Percentiles rank a stretch among this genome's conserved stretches.
phyloP scores from a whole-genome alignment of 2,113 vertebrate species.

The Sceloporus tristichus region DNA sequence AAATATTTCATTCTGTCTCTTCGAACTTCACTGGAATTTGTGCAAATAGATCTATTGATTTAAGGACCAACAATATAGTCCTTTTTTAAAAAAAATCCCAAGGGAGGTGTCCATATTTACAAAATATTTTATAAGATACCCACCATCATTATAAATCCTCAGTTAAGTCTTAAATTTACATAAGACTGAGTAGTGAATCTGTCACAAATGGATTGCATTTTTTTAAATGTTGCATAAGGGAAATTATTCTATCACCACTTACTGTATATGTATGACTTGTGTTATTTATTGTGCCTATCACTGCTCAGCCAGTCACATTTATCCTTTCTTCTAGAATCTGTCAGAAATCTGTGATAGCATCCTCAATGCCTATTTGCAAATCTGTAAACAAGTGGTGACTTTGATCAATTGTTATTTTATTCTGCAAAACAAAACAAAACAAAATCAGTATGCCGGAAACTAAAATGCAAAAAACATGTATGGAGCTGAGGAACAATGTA shows the following conservation, averaged over 20 bases:
- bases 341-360: slow-evolving; percentile 44
- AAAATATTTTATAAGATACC: neutral
- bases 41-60: slow-evolving; percentile 3
- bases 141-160: neutral
- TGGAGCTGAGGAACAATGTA: neutral
- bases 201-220: neutral
- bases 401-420: slow-evolving; percentile 23
- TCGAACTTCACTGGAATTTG: neutral
- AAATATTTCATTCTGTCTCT: neutral
- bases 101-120: neutral
- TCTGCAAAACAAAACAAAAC: neutral
- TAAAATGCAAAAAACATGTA: neutral
- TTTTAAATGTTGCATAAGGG: slow-evolving; percentile 9
- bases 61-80: neutral
- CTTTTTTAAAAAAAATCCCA: neutral
- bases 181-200: slow-evolving; percentile 1
- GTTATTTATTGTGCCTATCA: slow-evolving; percentile 40
- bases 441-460: neutral
- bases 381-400: slow-evolving; percentile 29
- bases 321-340: slow-evolving; percentile 44
- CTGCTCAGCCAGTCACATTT: slow-evolving; percentile 6
- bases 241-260: slow-evolving; percentile 28
- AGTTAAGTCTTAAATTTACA: neutral
- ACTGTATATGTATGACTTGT: slow-evolving; percentile 7
- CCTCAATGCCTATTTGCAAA: slow-evolving; percentile 30